Evolutionary conservation across 2,888 invertebrate species (phyloP), one percentile per base, ranked within the genome.

Genomic region (Gymnocheta viridis): DNA sequence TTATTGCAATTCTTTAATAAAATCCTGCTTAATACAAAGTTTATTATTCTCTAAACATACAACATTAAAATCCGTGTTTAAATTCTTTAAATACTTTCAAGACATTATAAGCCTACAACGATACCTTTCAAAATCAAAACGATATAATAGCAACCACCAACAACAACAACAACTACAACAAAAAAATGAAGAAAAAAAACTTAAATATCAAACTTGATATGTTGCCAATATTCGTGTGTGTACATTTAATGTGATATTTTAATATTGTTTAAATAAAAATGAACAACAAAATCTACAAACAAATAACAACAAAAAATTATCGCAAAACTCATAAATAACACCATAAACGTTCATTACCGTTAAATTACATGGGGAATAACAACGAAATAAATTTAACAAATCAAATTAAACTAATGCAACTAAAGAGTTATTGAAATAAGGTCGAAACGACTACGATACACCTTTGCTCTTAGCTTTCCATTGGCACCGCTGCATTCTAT

Each of bases 311-410:
- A 85, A 69, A 82, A 79, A 82, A 82, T 86, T 86, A 86, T 86
- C 86, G 78, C 76, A 82, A 82, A 80, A 82, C 82, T 82, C 84
- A 86, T 86, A 86, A 86, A 86, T 86, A 82, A 86, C 82, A 54
- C 64, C 81, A 82, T 82, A 86, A 86, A 81, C 73, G 84, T 84
- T 84, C 83, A 80, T 83, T 80, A 83, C 83, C 79, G 83, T 84
- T 81, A 81, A 84, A 82, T 81, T 66, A 82, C 81, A 82, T 49
- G 64, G 73, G 60, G 74, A 82, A 76, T 76, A 82, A 81, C 62
- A 69, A 74, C 69, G 60, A 74, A 81, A 62, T 76, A 76, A 69
- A 74, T 69, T 47, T 38, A 69, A 47, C 74, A 76, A 82, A 76
- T 82, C 69, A 69, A 67, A 80, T 56, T 44, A 29, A 73, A 67